A percentile compares a stretch with the other conserved stretches of the same genome.
Conservation (phyloP, 2,888 invertebrate genomes). For the Pharmacophagus antenor region DNA sequence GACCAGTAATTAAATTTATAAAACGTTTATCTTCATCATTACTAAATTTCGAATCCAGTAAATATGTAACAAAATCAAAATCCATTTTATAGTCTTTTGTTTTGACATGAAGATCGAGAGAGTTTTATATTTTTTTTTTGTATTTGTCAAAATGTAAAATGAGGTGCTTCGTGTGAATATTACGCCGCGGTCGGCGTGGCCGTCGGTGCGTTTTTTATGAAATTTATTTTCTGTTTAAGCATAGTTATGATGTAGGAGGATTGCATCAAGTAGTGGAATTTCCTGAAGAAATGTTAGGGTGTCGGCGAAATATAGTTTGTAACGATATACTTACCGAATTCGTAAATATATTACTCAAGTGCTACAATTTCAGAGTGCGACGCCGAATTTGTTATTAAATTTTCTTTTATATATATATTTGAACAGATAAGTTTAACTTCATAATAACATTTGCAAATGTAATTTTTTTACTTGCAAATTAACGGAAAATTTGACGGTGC, state of each 20-base stretch:
- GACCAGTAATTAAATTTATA: too few species aligned
- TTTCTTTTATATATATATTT: neutral
- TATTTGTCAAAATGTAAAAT: slow-evolving; percentile 51
- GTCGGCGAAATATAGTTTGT: neutral
- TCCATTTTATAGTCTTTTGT: slow-evolving; percentile 29
- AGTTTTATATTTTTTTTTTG: slow-evolving; percentile 40
- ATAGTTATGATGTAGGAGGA: slow-evolving; percentile 32
- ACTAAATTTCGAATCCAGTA: neutral
- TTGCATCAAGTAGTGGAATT: slow-evolving; percentile 33
- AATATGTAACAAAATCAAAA: slow-evolving; percentile 9
- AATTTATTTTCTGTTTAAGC: slow-evolving; percentile 41
- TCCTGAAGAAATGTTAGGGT: slow-evolving; percentile 8
- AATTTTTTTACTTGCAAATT: neutral
- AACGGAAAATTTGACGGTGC: neutral
- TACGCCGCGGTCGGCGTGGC: slow-evolving; percentile 44
- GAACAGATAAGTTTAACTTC: neutral
- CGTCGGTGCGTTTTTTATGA: slow-evolving; percentile 57
- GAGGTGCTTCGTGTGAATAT: slow-evolving; percentile 64
- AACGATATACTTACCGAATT: neutral
- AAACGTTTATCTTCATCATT: neutral
- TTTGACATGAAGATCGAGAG: slow-evolving; percentile 21
- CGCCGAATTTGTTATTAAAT: neutral
- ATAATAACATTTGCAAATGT: neutral
- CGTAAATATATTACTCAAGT: neutral
- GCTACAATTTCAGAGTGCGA: neutral